Percentiles rank a stretch among this genome's conserved stretches.
phyloP scores from a whole-genome alignment of 2,113 vertebrate genomes.

The Antechinus stuartii region DNA sequence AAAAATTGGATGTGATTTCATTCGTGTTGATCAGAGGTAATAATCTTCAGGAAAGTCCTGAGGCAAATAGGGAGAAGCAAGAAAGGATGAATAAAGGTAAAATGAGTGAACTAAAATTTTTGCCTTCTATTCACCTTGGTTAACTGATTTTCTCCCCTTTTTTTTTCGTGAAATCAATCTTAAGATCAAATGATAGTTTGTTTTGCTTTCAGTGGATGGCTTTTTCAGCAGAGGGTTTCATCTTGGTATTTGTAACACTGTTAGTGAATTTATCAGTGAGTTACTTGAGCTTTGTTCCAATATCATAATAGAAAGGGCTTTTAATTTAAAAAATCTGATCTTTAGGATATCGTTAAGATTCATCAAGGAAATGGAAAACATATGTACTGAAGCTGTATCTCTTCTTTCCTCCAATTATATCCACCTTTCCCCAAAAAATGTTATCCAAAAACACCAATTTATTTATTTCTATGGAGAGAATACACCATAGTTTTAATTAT shows the following conservation, averaged over 20 bases:
- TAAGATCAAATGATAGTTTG: too few species aligned
- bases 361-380: neutral
- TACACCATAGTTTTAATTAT: neutral
- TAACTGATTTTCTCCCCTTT: too few species aligned
- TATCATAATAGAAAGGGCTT: neutral
- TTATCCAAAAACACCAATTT: slow-evolving; percentile 1
- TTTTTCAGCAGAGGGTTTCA: too few species aligned
- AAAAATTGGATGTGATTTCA: too few species aligned
- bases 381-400: neutral
- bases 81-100: too few species aligned
- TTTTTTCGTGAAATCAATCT: too few species aligned
- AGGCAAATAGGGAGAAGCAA: too few species aligned
- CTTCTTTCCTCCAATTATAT: neutral
- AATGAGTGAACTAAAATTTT: too few species aligned
- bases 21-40: too few species aligned
- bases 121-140: too few species aligned
- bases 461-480: neutral
- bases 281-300: neutral
- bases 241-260: neutral
- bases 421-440: neutral
- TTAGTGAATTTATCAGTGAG: neutral
- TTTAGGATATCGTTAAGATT: neutral
- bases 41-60: too few species aligned
- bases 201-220: too few species aligned
- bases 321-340: neutral